Evolutionary conservation across 1,140 invertebrate species (phyloP).

Genomic region (Wasmannia auropunctata): DNA sequence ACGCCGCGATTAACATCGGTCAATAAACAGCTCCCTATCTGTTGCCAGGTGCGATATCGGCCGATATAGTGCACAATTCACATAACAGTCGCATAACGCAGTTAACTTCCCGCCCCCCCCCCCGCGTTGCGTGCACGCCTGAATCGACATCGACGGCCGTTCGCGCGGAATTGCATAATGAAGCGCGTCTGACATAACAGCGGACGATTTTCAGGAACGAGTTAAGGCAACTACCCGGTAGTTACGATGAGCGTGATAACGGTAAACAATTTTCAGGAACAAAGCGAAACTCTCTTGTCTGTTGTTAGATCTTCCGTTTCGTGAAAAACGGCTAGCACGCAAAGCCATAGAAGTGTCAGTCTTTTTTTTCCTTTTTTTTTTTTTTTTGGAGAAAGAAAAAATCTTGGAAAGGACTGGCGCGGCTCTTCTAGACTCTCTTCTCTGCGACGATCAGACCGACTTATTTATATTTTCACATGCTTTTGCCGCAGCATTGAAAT

Average conservation of each 20-base stretch:
- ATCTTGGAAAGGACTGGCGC: background rate
- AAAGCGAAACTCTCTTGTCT: background rate
- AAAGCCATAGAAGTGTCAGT: background rate
- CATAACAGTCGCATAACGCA: slow-evolving; percentile 31
- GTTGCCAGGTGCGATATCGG: slow-evolving; percentile 64
- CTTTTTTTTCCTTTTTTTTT: background rate
- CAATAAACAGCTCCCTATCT: slow-evolving; percentile 58
- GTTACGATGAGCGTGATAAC: background rate
- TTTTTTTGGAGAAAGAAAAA: background rate
- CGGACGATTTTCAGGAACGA: background rate
- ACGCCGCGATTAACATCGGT: slow-evolving; percentile 64
- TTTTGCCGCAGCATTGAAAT: background rate
- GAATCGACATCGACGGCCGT: background rate
- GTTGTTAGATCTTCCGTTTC: background rate
- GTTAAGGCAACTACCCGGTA: background rate
- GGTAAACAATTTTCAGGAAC: background rate
- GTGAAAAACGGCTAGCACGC: background rate
- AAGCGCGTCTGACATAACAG: background rate
- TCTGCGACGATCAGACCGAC: background rate
- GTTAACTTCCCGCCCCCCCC: background rate
- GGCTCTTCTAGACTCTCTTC: background rate
- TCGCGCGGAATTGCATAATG: slow-evolving; percentile 4
- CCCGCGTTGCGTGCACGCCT: background rate
- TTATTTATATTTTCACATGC: background rate
- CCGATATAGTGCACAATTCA: slow-evolving; percentile 50